Conservation (phyloP, 2,888 invertebrate genomes). For the Gasteruption jaculator region DNA sequence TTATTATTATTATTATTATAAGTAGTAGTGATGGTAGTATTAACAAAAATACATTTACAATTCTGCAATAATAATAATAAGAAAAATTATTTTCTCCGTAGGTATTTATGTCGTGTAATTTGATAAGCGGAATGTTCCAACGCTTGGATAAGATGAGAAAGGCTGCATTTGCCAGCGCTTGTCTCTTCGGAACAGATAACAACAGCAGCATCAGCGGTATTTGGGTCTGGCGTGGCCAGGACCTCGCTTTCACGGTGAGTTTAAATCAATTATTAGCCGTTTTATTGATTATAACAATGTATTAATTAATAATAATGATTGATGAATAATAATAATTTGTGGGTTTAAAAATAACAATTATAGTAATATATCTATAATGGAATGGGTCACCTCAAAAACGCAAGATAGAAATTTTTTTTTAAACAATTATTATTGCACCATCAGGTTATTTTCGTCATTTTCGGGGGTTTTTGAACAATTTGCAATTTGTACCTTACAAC, state of each 20-base stretch:
- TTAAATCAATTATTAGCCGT: neutral
- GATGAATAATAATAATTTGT: slow-evolving; percentile 13
- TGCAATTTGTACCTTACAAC: too few species aligned
- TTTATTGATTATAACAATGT: neutral
- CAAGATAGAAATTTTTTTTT: too few species aligned
- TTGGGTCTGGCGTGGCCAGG: slow-evolving; percentile 98
- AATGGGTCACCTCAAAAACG: too few species aligned
- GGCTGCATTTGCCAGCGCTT: slow-evolving; percentile 89
- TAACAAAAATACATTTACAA: neutral
- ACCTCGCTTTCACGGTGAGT: slow-evolving; percentile 78
- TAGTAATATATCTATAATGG: too few species aligned
- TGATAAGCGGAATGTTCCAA: slow-evolving; percentile 97
- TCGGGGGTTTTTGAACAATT: too few species aligned
- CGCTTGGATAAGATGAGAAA: slow-evolving; percentile 97
- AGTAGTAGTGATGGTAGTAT: too few species aligned
- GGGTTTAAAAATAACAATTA: neutral
- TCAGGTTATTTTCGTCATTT: too few species aligned
- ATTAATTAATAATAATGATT: neutral
- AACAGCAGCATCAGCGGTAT: slow-evolving; percentile 91
- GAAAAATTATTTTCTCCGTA: slow-evolving; percentile 18
- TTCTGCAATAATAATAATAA: too few species aligned
- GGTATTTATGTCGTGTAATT: slow-evolving; percentile 97
- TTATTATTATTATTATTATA: too few species aligned
- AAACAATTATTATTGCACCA: too few species aligned
- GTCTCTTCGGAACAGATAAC: slow-evolving; percentile 89